Evolutionary conservation across 2,888 invertebrate genomes (phyloP), one percentile per base, ranked within the genome.

Genomic region (Dichetophora obliterata): DNA sequence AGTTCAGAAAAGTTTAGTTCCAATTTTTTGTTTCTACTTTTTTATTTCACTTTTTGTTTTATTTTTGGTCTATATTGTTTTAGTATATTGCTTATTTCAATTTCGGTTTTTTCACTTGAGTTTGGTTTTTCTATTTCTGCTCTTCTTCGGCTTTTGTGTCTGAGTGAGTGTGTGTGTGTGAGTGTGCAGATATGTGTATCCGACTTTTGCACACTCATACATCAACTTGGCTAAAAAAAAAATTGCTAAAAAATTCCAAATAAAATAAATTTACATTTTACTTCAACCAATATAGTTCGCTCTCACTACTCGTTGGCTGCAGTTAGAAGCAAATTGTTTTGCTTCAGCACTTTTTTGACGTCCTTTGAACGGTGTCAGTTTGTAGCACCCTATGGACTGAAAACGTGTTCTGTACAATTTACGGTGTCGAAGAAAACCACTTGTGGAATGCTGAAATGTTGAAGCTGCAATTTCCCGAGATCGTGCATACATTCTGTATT

Each of bases 41-140:
- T 54, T 50, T 16, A 16, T 70, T 37, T 48, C n/a, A 11, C 22
- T 57, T 43, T n/a, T 68, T 24, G 63, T 43, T 59, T 31, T 65
- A 9, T 57, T 69, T 48, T 37, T 34, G 14, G 27, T 24, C 19
- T 66, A 11, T 68, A 37, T 50, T 66, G 22, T 66, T 73, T 37
- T 43, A 31, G 50, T 31, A 50, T 61, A 22, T 34, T 52, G 68
- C 65, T 68, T n/a, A 54, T 43, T 66, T 72, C 34, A n/a, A 63
- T 63, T 48, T 61, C 63, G 27, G 6, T 76, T 73, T 48, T 50
- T 31, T 48, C 48, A 34, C 19, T 66, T 31, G n/a, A 34, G n/a
- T 27, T 24, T 22, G 43, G 43, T 68, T 22, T 50, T 68, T 24
- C 22, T 48, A 27, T 27, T 68, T 27, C 22, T 68, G 11, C 48